These are phyloP conservation scores for Aurelia sp. DNA, from an alignment of 30 jellyfish, hydroid and myxozoan genomes.

Conservation along the genomic window DNA sequence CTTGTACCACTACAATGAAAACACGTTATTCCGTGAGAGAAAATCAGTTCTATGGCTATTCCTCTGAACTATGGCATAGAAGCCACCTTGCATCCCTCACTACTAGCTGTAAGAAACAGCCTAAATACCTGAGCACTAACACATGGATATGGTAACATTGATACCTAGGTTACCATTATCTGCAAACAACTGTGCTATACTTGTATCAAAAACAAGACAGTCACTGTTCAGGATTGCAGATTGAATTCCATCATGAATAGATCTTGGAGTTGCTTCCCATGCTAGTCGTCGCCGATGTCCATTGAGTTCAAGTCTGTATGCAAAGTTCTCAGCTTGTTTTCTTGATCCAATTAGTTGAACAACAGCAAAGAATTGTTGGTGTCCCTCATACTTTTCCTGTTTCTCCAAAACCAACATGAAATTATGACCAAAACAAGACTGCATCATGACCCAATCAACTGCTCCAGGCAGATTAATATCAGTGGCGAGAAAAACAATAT, in stretches of 20 bases:
- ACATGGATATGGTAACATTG: slow-evolving; percentile 94
- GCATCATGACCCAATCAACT: slow-evolving; percentile 99
- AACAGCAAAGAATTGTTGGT: slow-evolving; percentile 98
- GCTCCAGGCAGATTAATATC: slow-evolving; percentile 99
- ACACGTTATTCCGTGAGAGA: no score
- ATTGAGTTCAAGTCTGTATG: slow-evolving; percentile 91
- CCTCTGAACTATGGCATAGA: no score
- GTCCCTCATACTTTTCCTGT: slow-evolving; percentile 97
- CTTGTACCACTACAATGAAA: no score
- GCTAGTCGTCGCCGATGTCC: slow-evolving; percentile 99
- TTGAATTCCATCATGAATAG: slow-evolving; percentile 97
- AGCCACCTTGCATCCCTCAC: no score
- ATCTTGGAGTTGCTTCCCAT: slow-evolving; percentile 99
- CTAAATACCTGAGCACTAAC: slow-evolving; percentile 12
- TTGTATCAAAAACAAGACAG: slow-evolving; percentile 96
- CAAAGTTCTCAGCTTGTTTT: slow-evolving; percentile 98
- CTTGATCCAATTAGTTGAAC: slow-evolving; percentile 96
- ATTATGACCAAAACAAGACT: slow-evolving; percentile 98
- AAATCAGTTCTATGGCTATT: no score
- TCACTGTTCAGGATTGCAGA: slow-evolving; percentile 96
- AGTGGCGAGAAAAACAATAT: slow-evolving; percentile 95
- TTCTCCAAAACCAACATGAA: slow-evolving; percentile 96
- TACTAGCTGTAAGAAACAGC: no score
- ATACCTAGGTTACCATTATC: slow-evolving; percentile 97
- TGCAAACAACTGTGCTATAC: slow-evolving; percentile 97